These are phyloP conservation scores for Sicus ferrugineus DNA, from an alignment of 2,888 invertebrate species.

Conservation along the genomic window DNA sequence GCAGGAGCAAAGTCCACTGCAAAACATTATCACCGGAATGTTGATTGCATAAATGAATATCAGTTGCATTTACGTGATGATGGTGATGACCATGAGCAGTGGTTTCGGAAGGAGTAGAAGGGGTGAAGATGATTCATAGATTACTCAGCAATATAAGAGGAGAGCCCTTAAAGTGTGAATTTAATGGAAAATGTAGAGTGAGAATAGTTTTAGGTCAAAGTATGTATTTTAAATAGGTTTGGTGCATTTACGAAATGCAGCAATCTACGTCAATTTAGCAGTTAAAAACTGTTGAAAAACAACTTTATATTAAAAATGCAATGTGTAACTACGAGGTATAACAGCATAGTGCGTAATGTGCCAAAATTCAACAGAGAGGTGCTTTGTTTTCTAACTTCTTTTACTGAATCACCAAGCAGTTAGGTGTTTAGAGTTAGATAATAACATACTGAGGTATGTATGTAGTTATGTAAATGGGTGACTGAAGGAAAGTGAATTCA, in stretches of 20 bases:
- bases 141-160: too few species aligned
- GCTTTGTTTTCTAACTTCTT: neutral
- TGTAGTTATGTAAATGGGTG: too few species aligned
- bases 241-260: neutral
- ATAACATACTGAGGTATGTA: too few species aligned
- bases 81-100: conserved; percentile 27
- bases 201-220: conserved; percentile 23
- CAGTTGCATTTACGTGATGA: conserved; percentile 34
- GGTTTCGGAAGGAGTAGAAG: conserved; percentile 14
- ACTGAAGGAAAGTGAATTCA: too few species aligned
- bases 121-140: too few species aligned
- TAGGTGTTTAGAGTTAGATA: too few species aligned
- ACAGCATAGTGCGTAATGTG: neutral
- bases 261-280: too few species aligned
- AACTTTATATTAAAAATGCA: neutral
- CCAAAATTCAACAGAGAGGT: neutral
- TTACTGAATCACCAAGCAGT: neutral
- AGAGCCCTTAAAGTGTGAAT: too few species aligned
- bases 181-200: conserved; percentile 8
- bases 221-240: neutral
- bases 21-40: neutral
- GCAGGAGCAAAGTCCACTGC: conserved; percentile 17
- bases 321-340: neutral
- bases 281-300: neutral
- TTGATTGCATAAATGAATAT: conserved; percentile 3